A percentile compares a stretch with the other conserved stretches of the same genome.
Evolutionary conservation across 2,797 vertebrate species (phyloP).

Genomic region (Monodelphis domestica): DNA sequence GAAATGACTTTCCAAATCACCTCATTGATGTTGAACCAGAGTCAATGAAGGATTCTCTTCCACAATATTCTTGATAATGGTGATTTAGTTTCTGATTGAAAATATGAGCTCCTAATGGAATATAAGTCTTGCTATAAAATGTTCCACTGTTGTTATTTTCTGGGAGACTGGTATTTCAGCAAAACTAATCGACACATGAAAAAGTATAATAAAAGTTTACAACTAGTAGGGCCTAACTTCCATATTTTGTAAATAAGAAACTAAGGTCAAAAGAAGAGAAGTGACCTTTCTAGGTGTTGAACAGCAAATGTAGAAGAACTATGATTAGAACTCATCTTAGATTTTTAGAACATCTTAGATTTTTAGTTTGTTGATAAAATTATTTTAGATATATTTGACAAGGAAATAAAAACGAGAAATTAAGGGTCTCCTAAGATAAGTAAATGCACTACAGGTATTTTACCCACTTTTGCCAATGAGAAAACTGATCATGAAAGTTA

Average conservation of each 20-base stretch:
- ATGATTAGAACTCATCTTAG: not conserved
- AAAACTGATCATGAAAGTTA: not conserved
- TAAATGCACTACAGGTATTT: not conserved
- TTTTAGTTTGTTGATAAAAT: not conserved
- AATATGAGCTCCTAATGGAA: not conserved
- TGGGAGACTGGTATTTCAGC: not conserved
- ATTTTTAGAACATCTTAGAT: not conserved
- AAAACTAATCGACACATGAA: no score
- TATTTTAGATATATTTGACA: not conserved
- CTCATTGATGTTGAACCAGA: not conserved
- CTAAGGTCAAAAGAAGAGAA: not conserved
- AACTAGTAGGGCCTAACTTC: not conserved
- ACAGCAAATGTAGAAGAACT: not conserved
- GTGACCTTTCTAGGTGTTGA: not conserved
- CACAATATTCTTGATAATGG: not conserved
- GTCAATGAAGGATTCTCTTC: not conserved
- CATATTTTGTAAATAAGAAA: not conserved
- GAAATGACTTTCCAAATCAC: not conserved
- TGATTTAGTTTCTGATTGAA: not conserved
- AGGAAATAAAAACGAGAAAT: not conserved
- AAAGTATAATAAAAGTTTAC: no score
- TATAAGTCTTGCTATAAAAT: not conserved
- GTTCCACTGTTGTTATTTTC: not conserved
- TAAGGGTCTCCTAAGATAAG: not conserved
- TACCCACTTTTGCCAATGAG: not conserved